Base-by-base conservation (phyloP, 2,888 invertebrate species). In the Matsumyia berberina region DNA sequence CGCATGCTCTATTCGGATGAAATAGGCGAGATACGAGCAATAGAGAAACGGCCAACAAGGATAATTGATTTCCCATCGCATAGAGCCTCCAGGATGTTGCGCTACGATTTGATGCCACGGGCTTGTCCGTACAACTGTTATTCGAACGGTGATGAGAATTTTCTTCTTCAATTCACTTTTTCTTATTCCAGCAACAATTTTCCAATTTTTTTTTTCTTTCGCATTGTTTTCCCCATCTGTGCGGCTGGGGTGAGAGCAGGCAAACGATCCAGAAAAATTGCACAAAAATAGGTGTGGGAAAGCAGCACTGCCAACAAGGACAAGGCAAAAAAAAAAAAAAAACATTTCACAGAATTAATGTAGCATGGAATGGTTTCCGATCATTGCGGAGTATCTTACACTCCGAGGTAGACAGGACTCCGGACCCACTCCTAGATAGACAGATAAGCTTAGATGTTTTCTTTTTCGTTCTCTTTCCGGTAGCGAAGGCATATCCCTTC, bases 51-150 rank as follows among this genome's bases (percentile, higher is more conserved):
- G 24, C 12, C 58, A 66, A 58, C 53, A 79, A 64, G 57, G 80
- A 80, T 80, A 85, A 85, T 85, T 85, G 85, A 85, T 85, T 85
- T 80, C 70, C 85, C 70, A 85, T 85, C 64, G 24, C 24, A 24
- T 24, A 57, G 39, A 53, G 70, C 69, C 80, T 85, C 55, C 37
- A 80, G 80, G 79, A 85, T 76, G 80, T 74, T 82, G 17, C 72
- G 42, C 64, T 72, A 66, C 58, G 44, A 66, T 72, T 77, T 66
- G 70, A 72, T 78, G 49, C 78, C 31, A 37, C 37, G 60, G 66
- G 57, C 58, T 67, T 67, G 49, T 67, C 73, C 46, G 12, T 58
- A 39, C 37, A 73, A 80, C 49, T 58, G 66, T 57, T 79, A 33
- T 35, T 58, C 42, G 37, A 53, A 12, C 57, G 58, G 69, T 69